These are phyloP conservation scores for Noctua janthe DNA, from an alignment of 2,888 invertebrate genomes.

Conservation along the genomic window DNA sequence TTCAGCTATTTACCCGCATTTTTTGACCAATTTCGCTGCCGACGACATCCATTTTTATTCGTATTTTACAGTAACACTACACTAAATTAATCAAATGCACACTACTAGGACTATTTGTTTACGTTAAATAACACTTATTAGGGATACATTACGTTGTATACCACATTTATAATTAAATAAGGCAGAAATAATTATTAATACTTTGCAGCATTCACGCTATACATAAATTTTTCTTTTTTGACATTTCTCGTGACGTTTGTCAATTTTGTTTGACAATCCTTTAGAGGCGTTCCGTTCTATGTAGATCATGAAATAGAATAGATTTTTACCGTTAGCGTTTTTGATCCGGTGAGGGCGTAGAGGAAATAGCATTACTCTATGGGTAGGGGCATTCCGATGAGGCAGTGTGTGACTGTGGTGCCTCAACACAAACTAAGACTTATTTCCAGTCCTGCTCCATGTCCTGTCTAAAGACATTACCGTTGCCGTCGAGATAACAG, in stretches of 20 bases:
- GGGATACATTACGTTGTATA: conserved; percentile 21
- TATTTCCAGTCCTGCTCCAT: not conserved
- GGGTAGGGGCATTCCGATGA: not conserved
- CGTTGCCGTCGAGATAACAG: too few relatives aligned
- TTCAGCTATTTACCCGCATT: conserved; percentile 92
- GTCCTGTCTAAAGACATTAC: too few relatives aligned
- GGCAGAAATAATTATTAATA: conserved; percentile 4
- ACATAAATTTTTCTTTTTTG: conserved; percentile 33
- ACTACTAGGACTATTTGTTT: conserved; percentile 23
- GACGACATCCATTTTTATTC: conserved; percentile 92
- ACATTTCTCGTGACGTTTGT: conserved; percentile 38
- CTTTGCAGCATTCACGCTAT: not conserved
- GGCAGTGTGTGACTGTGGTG: not conserved
- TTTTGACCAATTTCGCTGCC: conserved; percentile 97
- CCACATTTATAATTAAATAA: conserved; percentile 21
- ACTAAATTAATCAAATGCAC: conserved; percentile 52
- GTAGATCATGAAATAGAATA: not conserved
- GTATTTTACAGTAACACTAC: conserved; percentile 54
- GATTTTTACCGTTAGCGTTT: too few relatives aligned
- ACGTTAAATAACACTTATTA: conserved; percentile 32
- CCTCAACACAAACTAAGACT: not conserved
- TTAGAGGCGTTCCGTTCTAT: conserved; percentile 19
- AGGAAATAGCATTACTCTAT: too few relatives aligned
- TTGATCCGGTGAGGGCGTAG: too few relatives aligned
- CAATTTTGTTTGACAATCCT: conserved; percentile 21